Conservation (phyloP, 2,113 vertebrate species). For the Hippocampus abdominalis region DNA sequence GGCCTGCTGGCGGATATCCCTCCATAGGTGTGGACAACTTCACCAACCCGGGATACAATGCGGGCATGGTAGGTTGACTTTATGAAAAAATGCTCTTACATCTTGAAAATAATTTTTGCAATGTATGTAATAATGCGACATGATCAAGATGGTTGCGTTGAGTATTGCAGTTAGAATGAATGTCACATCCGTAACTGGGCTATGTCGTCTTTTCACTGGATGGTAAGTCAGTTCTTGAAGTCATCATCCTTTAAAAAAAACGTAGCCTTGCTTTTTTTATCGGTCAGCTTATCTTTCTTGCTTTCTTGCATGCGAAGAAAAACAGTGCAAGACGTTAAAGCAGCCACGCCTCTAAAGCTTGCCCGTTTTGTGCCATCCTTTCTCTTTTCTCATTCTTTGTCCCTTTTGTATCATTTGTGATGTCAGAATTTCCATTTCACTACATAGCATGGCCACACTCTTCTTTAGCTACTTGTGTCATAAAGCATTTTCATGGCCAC, state of each 20-base stretch:
- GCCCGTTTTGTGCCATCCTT: slow-evolving; percentile 12
- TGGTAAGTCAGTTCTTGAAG: slow-evolving; percentile 54
- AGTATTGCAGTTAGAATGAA: slow-evolving; percentile 58
- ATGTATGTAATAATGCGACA: slow-evolving; percentile 3
- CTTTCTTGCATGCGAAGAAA: slow-evolving; percentile 42
- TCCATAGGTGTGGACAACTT: slow-evolving; percentile 57
- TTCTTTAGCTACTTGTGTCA: slow-evolving; percentile 33
- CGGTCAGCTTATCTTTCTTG: not conserved
- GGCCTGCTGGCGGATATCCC: slow-evolving; percentile 63
- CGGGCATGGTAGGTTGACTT: slow-evolving; percentile 67
- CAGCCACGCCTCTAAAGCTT: slow-evolving; percentile 20
- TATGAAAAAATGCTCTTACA: not conserved
- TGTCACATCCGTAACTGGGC: slow-evolving; percentile 44
- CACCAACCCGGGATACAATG: slow-evolving; percentile 62
- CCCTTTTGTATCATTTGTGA: slow-evolving; percentile 20
- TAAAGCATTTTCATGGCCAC: not conserved
- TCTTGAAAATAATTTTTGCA: not conserved
- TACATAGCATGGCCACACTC: slow-evolving; percentile 25
- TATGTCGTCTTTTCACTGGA: slow-evolving; percentile 27
- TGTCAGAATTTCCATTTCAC: slow-evolving; percentile 6
- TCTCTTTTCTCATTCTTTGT: slow-evolving; percentile 20
- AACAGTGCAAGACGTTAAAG: not conserved
- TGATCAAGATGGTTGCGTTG: slow-evolving; percentile 31
- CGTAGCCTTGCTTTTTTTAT: slow-evolving; percentile 6
- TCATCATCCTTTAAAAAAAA: slow-evolving; percentile 11